Base-by-base conservation (phyloP, 2,797 vertebrate species). In the Pseudochaenichthys georgianus region DNA sequence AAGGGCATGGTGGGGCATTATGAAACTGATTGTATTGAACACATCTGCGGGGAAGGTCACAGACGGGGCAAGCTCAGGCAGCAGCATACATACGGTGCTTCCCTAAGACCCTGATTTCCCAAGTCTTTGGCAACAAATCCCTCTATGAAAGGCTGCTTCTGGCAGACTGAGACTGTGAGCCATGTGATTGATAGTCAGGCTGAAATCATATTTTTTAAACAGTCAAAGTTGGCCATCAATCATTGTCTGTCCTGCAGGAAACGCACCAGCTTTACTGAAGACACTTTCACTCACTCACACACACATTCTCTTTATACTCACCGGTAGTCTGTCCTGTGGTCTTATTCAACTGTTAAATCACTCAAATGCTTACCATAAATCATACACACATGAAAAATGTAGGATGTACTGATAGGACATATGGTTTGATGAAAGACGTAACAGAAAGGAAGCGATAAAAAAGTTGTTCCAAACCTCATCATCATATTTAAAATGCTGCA, bases 121-220 rank as follows among this genome's bases (percentile, higher is more conserved):
- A 19, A 4, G 8, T 58, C 58, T 17, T 45, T 21, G 10, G 64
- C 55, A 63, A 17, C 41, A 81, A 70, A 70, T 78, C 59, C 58
- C 11, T 53, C 15, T 47, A 45, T 62, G 11, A 51, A 60, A 8
- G 7, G 52, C 53, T 48, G 67, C 50, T 47, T 65, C 78, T 48
- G 61, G 41, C 53, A 17, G 52, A 34, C 42, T 59, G 70, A 57
- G 63, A 51, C 68, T 68, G 70, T 79, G 73, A 77, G 68, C 82
- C 50, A 73, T 70, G 80, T 89, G 87, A 91, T 90, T 90, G 92
- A 92, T 87, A 90, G 92, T 92, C 86, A 89, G 83, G 74, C 79
- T 77, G 75, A 86, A 86, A 86, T 77, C 82, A 54, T 52, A 75
- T 87, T 89, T 83, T 91, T 89, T 86, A 79, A 87, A 80, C 82